Evolutionary conservation across 2,113 vertebrate species (phyloP).

Genomic region (Rousettus leschenaultii): DNA sequence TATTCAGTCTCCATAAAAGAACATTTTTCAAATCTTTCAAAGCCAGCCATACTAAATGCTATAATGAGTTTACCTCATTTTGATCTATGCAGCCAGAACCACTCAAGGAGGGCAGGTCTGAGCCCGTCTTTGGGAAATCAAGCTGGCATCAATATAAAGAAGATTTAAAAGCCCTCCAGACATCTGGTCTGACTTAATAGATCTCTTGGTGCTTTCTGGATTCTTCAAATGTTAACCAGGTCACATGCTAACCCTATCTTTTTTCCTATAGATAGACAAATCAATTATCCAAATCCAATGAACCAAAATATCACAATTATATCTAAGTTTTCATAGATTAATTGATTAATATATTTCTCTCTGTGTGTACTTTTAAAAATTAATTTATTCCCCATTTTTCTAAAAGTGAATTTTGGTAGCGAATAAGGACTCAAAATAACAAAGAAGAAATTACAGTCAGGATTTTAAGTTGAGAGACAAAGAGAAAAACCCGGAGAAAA

Average conservation of each 20-base stretch:
- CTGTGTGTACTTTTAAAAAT: not conserved
- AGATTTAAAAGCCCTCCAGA: constrained; percentile 5
- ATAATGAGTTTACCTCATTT: constrained; percentile 61
- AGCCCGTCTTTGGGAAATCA: constrained; percentile 43
- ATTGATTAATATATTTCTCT: not conserved
- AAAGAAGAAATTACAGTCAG: not conserved
- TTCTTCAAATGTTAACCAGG: constrained; percentile 20
- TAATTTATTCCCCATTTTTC: not conserved
- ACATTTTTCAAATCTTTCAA: constrained; percentile 53
- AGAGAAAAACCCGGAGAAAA: not conserved
- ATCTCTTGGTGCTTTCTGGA: constrained; percentile 34
- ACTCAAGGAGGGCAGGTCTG: constrained; percentile 6
- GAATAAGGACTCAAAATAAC: not conserved
- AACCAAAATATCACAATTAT: not conserved
- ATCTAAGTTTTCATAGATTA: not conserved
- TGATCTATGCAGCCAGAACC: constrained; percentile 28
- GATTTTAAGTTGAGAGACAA: not conserved
- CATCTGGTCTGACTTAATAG: constrained; percentile 34
- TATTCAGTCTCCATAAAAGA: constrained; percentile 52
- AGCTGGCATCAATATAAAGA: constrained; percentile 27
- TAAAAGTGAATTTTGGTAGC: not conserved
- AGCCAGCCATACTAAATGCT: constrained; percentile 14
- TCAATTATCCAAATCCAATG: not conserved
- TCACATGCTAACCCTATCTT: not conserved
- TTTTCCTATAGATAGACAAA: not conserved